Evolutionary conservation across 2,888 invertebrate species (phyloP).

Genomic region (Phyllotreta striolata): DNA sequence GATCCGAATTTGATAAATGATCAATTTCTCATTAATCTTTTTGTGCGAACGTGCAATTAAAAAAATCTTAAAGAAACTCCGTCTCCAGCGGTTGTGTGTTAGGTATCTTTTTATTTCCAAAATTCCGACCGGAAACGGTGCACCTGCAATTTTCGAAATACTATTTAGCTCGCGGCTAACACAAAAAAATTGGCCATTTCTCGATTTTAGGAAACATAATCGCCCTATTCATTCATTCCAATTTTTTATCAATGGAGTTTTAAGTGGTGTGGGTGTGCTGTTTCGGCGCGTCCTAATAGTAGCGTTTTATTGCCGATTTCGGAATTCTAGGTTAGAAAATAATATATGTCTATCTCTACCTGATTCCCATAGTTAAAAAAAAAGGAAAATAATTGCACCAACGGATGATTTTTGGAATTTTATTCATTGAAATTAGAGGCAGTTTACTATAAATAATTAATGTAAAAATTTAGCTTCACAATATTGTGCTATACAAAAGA

Average conservation of each 20-base stretch:
- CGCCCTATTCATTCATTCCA: conserved; percentile 42
- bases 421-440: too few relatives aligned
- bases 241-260: conserved; percentile 46
- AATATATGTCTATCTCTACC: too few relatives aligned
- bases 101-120: conserved; percentile 14
- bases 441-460: too few relatives aligned
- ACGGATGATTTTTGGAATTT: too few relatives aligned
- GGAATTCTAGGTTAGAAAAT: background rate
- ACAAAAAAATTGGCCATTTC: conserved; percentile 38
- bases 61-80: background rate
- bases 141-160: conserved; percentile 32
- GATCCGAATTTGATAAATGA: too few relatives aligned
- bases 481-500: too few relatives aligned
- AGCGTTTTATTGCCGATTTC: conserved; percentile 17
- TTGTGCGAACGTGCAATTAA: too few relatives aligned
- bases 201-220: conserved; percentile 39
- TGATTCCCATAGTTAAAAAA: too few relatives aligned
- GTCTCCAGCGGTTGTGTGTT: conserved; percentile 1
- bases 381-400: too few relatives aligned
- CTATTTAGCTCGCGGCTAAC: conserved; percentile 30
- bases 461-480: too few relatives aligned
- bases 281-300: conserved; percentile 23
- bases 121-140: conserved; percentile 36
- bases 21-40: too few relatives aligned
- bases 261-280: conserved; percentile 45